Conservation (phyloP, 2,888 invertebrate genomes). For the Spialia ferax region DNA sequence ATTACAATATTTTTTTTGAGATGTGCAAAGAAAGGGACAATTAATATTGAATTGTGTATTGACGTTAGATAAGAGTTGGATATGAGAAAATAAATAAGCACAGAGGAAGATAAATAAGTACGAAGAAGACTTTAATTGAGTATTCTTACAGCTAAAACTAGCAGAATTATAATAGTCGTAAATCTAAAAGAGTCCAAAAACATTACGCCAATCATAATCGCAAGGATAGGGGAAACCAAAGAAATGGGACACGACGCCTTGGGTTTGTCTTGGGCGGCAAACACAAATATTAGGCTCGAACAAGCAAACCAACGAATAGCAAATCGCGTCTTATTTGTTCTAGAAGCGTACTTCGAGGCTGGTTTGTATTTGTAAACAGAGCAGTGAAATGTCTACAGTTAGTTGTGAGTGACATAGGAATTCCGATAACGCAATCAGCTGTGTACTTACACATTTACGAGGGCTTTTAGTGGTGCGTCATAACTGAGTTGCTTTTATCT, state of each 20-base stretch:
- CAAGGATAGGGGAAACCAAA: conserved; percentile 27
- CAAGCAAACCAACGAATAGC: conserved; percentile 79
- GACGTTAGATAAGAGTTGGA: no score
- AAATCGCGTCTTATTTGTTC: conserved; percentile 78
- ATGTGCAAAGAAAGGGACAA: no score
- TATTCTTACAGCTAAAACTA: no score
- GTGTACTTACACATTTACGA: conserved; percentile 45
- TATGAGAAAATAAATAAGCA: no score
- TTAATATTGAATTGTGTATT: no score
- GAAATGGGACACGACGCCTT: conserved; percentile 53
- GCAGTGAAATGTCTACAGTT: conserved; percentile 74
- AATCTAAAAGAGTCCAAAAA: not conserved
- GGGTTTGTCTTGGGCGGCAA: conserved; percentile 77
- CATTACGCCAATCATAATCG: not conserved
- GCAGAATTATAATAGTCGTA: not conserved
- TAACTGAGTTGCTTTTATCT: conserved; percentile 28
- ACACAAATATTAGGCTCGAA: conserved; percentile 80
- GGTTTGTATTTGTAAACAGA: conserved; percentile 75
- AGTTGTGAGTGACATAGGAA: conserved; percentile 71
- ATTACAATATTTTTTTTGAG: no score
- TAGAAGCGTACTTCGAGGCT: conserved; percentile 73
- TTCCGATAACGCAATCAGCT: conserved; percentile 57
- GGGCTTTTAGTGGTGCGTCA: conserved; percentile 35
- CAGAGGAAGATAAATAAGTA: no score
- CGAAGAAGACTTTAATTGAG: no score